These are phyloP conservation scores for Tridacna crocea DNA, from an alignment of 2,888 invertebrate species.

Conservation along the genomic window DNA sequence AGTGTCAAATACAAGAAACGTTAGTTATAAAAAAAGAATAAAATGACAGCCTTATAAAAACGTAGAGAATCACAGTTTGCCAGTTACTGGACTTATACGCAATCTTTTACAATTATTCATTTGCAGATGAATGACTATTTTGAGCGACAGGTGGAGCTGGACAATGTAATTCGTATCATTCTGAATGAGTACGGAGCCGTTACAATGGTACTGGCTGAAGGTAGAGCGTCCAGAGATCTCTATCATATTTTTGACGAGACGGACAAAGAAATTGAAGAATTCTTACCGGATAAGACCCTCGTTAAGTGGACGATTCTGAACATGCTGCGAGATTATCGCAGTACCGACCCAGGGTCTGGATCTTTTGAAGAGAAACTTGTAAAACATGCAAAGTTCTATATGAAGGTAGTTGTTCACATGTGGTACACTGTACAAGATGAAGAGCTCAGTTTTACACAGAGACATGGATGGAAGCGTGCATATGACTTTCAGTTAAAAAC, in stretches of 20 bases:
- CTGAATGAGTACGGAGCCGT: conserved; percentile 19
- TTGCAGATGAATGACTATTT: conserved; percentile 25
- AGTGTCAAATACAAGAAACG: no score
- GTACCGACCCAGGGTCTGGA: neutral
- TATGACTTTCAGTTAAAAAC: conserved; percentile 1
- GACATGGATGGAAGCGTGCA: conserved; percentile 18
- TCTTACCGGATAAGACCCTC: conserved; percentile 31
- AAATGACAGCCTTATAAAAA: no score
- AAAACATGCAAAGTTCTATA: conserved; percentile 7
- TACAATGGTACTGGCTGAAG: neutral
- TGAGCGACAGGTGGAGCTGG: neutral
- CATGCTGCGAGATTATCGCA: conserved; percentile 33
- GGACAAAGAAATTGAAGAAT: conserved; percentile 7
- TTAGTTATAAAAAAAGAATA: no score
- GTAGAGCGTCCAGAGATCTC: neutral
- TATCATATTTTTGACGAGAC: conserved; percentile 5
- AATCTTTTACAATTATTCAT: neutral
- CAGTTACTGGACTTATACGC: no score
- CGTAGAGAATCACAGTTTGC: no score
- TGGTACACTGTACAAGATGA: neutral
- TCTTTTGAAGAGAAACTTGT: conserved; percentile 11
- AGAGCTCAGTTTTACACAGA: neutral
- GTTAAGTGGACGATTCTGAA: conserved; percentile 41
- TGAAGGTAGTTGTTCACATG: conserved; percentile 1
- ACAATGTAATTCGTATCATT: neutral